Conservation (phyloP, 2,888 invertebrate species). For the Eilema griseolum region DNA sequence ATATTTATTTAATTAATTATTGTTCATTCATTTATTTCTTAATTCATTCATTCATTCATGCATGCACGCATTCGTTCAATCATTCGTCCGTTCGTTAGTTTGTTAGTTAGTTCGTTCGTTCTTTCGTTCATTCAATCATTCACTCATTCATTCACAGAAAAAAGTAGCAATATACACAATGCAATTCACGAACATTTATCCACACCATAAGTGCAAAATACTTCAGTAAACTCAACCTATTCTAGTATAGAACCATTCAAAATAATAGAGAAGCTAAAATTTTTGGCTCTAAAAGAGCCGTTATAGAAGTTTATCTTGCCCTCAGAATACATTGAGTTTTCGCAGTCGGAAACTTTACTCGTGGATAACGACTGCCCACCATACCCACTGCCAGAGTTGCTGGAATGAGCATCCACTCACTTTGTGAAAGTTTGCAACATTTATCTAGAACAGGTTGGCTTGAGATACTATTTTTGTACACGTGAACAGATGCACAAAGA, state of each 20-base stretch:
- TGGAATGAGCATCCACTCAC: slow-evolving; percentile 28
- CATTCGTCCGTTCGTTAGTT: no score
- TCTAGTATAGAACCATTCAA: slow-evolving; percentile 27
- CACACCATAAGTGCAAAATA: background rate
- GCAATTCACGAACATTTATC: background rate
- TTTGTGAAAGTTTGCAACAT: slow-evolving; percentile 32
- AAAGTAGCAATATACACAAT: background rate
- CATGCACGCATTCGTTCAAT: no score
- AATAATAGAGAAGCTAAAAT: slow-evolving; percentile 32
- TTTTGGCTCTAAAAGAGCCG: slow-evolving; percentile 34
- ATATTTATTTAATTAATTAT: no score
- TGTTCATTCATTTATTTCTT: no score
- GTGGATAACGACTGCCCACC: slow-evolving; percentile 38
- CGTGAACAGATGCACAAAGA: background rate
- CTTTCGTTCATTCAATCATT: no score
- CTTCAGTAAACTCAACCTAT: background rate
- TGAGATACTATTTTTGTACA: slow-evolving; percentile 16
- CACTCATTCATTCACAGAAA: no score
- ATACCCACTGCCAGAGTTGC: slow-evolving; percentile 27
- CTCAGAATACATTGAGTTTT: slow-evolving; percentile 45
- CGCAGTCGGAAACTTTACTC: slow-evolving; percentile 43
- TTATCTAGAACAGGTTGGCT: slow-evolving; percentile 39
- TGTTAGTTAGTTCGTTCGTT: no score
- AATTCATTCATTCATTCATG: no score
- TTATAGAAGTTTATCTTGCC: slow-evolving; percentile 47